These are phyloP conservation scores for Drosophila putrida DNA, from an alignment of 2,888 invertebrate genomes.

Conservation along the genomic window DNA sequence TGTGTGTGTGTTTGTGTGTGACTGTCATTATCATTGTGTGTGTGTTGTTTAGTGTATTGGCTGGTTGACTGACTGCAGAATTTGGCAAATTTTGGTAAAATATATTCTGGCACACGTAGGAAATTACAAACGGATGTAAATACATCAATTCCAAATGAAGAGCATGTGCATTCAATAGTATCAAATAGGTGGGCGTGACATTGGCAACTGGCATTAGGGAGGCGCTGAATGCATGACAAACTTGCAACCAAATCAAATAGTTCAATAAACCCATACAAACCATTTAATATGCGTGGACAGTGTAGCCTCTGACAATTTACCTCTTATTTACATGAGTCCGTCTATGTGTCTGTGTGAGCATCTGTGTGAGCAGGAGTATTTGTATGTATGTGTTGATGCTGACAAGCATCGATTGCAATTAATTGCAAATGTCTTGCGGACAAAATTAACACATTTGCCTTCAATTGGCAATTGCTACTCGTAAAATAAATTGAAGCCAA, in stretches of 20 bases:
- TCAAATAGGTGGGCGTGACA: conserved; percentile 23
- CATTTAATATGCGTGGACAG: conserved; percentile 67
- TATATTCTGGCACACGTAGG: conserved; percentile 73
- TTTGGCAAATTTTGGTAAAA: conserved; percentile 60
- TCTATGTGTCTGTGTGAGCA: neutral
- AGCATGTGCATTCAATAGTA: conserved; percentile 52
- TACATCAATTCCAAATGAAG: conserved; percentile 73
- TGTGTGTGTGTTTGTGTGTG: conserved; percentile 15
- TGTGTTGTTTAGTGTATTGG: conserved; percentile 28
- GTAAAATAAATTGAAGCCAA: conserved; percentile 53
- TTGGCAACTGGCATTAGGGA: neutral
- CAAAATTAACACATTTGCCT: conserved; percentile 66
- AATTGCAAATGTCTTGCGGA: conserved; percentile 66
- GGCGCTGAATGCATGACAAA: conserved; percentile 47
- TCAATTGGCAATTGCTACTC: conserved; percentile 36
- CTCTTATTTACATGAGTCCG: neutral
- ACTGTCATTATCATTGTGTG: neutral
- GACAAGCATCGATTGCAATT: conserved; percentile 59
- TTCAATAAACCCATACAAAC: conserved; percentile 70
- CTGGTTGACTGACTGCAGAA: conserved; percentile 59
- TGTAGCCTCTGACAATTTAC: conserved; percentile 14
- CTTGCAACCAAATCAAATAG: conserved; percentile 61
- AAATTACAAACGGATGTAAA: conserved; percentile 80
- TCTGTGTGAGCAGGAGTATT: neutral
- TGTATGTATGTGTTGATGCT: conserved; percentile 3